Evolutionary conservation across 2,113 vertebrate species (phyloP), one percentile per base, ranked within the genome.

Genomic region (Antennarius striatus): DNA sequence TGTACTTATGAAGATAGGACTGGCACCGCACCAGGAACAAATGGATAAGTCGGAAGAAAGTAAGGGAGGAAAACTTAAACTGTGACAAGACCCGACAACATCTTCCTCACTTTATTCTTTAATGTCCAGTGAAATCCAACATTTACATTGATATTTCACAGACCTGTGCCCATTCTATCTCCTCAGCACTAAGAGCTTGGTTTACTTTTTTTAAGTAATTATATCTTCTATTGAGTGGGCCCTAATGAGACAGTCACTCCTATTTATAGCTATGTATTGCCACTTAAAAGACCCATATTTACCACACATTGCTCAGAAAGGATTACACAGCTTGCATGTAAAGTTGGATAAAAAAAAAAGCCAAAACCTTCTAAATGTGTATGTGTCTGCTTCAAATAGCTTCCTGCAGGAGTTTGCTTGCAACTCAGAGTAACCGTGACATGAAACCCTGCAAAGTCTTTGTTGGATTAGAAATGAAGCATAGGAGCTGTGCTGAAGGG

Each of bases 181-280:
- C 46, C 17, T 68, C 52, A 42, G 36, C 47, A 56, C 63, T 45
- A 79, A 68, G 56, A 50, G 12, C 63, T 51, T 42, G 10, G 6
- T 47, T 28, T 22, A 50, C 53, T 51, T 50, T 77, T 83, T 50
- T 64, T 49, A n/a, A 64, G 72, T 54, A 77, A 81, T 73, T 63
- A 61, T 71, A 72, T 65, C 62, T 68, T 52, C 45, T 4, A 74
- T 75, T 63, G 72, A 81, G 70, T 75, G 60, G 58, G 14, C 36
- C 48, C 61, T 79, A 65, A 88, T 63, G 50, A 79, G 64, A 66
- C 63, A 71, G 56, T 39, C 17, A n/a, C 51, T 68, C 68, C 63
- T 88, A 85, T 88, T 79, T 73, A 65, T 68, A 81, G 56, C 49
- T 3, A 39, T 65, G 42, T 30, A 45, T 58, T 28, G 66, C 63